phyloP scores from a whole-genome alignment of 1,140 invertebrate genomes.

The Paramacrobiotus metropolitanus region DNA sequence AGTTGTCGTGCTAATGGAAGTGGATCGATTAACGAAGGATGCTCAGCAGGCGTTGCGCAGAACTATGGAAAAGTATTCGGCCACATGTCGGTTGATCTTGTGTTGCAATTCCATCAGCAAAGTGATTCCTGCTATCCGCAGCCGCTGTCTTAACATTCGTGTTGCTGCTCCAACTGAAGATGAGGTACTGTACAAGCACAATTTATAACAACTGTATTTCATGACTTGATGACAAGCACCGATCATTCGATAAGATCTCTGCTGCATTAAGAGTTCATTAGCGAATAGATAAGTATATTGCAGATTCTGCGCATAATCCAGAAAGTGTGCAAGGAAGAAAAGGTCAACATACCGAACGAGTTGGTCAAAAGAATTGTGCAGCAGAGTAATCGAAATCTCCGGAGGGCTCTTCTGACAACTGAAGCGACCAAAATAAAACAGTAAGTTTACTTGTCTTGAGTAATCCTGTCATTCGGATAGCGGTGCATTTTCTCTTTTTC shows the following conservation, averaged over 20 bases:
- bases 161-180: slow-evolving; percentile 57
- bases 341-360: slow-evolving; percentile 45
- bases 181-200: no score
- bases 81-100: slow-evolving; percentile 78
- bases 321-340: slow-evolving; percentile 59
- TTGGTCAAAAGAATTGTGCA: slow-evolving; percentile 52
- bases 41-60: slow-evolving; percentile 88
- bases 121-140: slow-evolving; percentile 81
- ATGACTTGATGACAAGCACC: no score
- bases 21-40: slow-evolving; percentile 84
- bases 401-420: slow-evolving; percentile 71
- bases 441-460: no score
- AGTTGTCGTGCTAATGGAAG: slow-evolving; percentile 83
- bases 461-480: no score
- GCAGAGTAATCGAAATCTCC: slow-evolving; percentile 64
- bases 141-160: slow-evolving; percentile 69
- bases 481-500: no score
- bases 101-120: slow-evolving; percentile 80
- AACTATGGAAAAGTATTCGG: slow-evolving; percentile 97
- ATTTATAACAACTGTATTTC: no score
- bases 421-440: slow-evolving; percentile 80
- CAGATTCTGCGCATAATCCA: slow-evolving; percentile 29
- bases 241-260: no score
- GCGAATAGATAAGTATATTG: slow-evolving; percentile 4
- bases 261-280: slow-evolving; percentile 1